Conservation (phyloP, 2,888 invertebrate genomes). For the Tuberolachnus salignus region DNA sequence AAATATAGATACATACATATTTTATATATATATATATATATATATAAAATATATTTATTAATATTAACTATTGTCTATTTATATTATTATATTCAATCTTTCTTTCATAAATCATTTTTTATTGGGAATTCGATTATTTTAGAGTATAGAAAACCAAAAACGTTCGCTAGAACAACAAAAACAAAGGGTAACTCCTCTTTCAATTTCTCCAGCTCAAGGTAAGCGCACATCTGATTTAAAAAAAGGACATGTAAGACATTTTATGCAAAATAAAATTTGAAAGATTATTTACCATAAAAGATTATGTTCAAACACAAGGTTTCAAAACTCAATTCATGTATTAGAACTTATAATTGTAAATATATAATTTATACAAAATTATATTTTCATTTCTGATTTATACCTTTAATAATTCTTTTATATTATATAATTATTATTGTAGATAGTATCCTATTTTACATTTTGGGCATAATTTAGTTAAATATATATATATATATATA, state of each 20-base stretch:
- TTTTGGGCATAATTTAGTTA: background rate
- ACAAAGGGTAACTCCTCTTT: conserved; percentile 55
- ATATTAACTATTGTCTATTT: conserved; percentile 49
- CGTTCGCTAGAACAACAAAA: conserved; percentile 56
- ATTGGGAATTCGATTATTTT: conserved; percentile 55
- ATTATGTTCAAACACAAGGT: conserved; percentile 54
- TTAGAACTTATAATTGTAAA: background rate
- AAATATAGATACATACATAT: conserved; percentile 7
- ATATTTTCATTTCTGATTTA: background rate
- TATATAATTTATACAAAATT: background rate
- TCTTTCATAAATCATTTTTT: conserved; percentile 55
- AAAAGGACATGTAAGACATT: conserved; percentile 31
- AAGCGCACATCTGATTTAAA: conserved; percentile 54
- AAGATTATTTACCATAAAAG: conserved; percentile 39
- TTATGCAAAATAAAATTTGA: conserved; percentile 45
- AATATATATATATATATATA: background rate
- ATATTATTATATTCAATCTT: conserved; percentile 43
- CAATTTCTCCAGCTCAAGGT: conserved; percentile 55
- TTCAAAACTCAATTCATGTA: conserved; percentile 31
- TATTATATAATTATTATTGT: background rate
- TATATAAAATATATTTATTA: conserved; percentile 9
- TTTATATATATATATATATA: background rate
- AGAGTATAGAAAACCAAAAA: conserved; percentile 57
- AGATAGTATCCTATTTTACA: background rate
- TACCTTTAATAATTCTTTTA: background rate